Evolutionary conservation across 2,113 vertebrate genomes (phyloP), one percentile per base, ranked within the genome.

Genomic region (Cariama cristata): DNA sequence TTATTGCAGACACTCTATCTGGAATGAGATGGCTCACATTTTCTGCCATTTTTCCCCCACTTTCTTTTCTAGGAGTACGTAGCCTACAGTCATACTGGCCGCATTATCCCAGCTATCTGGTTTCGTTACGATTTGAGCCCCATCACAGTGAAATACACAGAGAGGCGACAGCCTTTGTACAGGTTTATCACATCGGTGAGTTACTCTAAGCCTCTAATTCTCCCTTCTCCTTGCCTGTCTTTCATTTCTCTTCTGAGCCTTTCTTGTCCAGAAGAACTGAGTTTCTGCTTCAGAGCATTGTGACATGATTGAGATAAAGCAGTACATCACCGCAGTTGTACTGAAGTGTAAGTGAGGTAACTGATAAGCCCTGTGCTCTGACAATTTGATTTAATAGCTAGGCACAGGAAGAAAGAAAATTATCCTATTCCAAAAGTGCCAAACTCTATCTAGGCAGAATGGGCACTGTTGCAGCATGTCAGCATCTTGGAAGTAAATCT

Each of bases 31-130:
- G 56, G 49, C 69, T 95, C 5, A 88, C 14, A 0, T 44, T 92
- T 90, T 38, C 50, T 90, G 58, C 69, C 14, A 0, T 74, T 95
- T 72, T 59, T 2, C 6, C 7, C 28, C 55, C n/a, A 2, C 16
- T 79, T 87, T 90, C 47, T 87, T 28, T 47, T 30, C 67, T 86
- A 99, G 99, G 99, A 99, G 79, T 99, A 99, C 1, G 99, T 99
- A 1, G 99, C 99, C 47, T 99, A 99, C 96, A 99, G 99, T 97
- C 99, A 99, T 98, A 99, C 99, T 0, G 99, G 99, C 35, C 98
- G 99, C 88, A 99, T 99, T 97, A 99, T 99, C 96, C 99, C 99
- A 0, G 99, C 99, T 24, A 99, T 99, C 98, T 99, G 99, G 99
- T 99, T 99, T 97, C 98, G 99, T 14, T 99, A 99, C 0, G 99